A percentile compares a stretch with the other conserved stretches of the same genome.
Evolutionary conservation across 30 jellyfish, hydroid and myxozoan species (phyloP).

Genomic region (Pseudorhiza aurosa): DNA sequence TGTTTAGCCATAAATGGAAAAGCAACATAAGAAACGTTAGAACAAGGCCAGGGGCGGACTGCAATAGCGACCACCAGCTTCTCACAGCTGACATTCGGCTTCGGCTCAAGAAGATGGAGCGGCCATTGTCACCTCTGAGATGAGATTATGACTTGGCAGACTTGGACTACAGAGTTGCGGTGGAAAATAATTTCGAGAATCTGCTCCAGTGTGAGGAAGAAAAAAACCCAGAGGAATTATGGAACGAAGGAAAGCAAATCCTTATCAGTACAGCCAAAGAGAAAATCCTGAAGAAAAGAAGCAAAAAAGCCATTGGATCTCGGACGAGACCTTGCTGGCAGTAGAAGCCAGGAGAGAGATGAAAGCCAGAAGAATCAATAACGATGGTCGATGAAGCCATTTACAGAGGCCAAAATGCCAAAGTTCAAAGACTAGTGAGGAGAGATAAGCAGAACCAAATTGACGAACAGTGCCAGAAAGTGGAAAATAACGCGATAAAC

Average conservation of each 20-base stretch:
- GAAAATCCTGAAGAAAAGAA: not conserved
- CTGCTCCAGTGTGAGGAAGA: slow-evolving; percentile 14
- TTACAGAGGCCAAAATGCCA: slow-evolving; percentile 27
- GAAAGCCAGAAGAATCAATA: not conserved
- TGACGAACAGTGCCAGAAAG: slow-evolving; percentile 1
- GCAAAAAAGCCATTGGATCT: not conserved
- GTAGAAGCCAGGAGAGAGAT: not conserved
- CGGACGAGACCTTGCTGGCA: slow-evolving; percentile 2
- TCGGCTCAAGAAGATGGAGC: not conserved
- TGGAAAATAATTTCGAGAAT: not conserved
- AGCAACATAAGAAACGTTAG: no score
- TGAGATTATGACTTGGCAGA: not conserved
- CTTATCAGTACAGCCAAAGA: not conserved
- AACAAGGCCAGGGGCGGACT: not conserved
- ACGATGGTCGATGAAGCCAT: not conserved
- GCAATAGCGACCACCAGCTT: no score
- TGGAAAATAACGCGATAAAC: not conserved
- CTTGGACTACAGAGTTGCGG: slow-evolving; percentile 1
- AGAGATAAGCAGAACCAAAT: slow-evolving; percentile 9
- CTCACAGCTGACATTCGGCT: not conserved
- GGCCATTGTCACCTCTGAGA: no score
- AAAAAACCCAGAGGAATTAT: slow-evolving; percentile 18
- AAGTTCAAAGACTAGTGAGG: slow-evolving; percentile 16
- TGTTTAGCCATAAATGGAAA: slow-evolving; percentile 2
- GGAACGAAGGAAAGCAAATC: slow-evolving; percentile 26